Evolutionary conservation across 2,797 vertebrate genomes (phyloP), one percentile per base, ranked within the genome.

Genomic region (Cuniculus paca): DNA sequence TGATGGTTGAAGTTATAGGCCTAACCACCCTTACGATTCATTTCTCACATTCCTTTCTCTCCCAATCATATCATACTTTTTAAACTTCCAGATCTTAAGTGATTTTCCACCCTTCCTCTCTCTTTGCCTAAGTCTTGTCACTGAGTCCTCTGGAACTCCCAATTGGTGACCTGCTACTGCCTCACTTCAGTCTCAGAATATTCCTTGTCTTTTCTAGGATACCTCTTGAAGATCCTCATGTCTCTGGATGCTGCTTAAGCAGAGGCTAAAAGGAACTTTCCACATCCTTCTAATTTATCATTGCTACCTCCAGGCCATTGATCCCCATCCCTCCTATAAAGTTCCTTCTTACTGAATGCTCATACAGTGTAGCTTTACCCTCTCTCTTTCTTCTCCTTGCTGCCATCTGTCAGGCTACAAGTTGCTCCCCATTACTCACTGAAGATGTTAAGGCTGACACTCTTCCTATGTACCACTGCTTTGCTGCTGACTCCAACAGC

Each of bases 261-360:
- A 91, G 42, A 81, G 26, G 20, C 8, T 17, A n/a, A 2, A 31
- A 84, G 86, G 11, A 50, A n/a, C 14, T 63, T 56, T 28, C 58
- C 19, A 10, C 54, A 36, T 34, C n/a, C 39, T 91, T 48, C 50
- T 75, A n/a, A 56, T 34, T 82, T 10, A 9, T 50, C 17, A 2
- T 31, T 13, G 4, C 6, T 31, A 82, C 26, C 54, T 82, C 26
- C n/a, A 70, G 60, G 20, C 45, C 70, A 26, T 6, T 7, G 60
- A 68, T 4, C 2, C 58, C 31, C 39, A 42, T 79, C 24, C 19
- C 5, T 86, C 31, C 13, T 56, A 9, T 26, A 87, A 81, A 80
- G 84, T 10, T 12, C 34, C 58, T 52, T 78, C 81, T 83, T 82
- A 75, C 65, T 85, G 84, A 39, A 93, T 72, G 65, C 2, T 28